phyloP scores from a whole-genome alignment of 1,140 invertebrate species.

The Pseudomyrmex sp. region DNA sequence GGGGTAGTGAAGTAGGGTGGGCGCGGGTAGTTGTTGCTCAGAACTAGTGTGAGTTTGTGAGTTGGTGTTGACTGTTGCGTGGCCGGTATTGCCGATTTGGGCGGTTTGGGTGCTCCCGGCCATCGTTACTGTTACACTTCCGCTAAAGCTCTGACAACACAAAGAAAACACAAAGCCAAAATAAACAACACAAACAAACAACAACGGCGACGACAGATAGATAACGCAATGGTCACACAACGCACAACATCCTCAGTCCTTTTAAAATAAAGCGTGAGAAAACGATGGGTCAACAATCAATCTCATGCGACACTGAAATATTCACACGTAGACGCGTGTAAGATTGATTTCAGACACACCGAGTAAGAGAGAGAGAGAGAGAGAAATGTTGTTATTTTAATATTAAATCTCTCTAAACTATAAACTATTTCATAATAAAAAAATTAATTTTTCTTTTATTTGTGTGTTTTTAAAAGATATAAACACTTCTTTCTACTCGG shows the following conservation, averaged over 20 bases:
- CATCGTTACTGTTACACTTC: conserved; percentile 89
- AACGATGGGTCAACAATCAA: conserved; percentile 78
- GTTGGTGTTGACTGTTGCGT: conserved; percentile 86
- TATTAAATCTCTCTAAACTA: neutral
- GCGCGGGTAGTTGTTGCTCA: conserved; percentile 85
- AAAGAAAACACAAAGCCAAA: conserved; percentile 86
- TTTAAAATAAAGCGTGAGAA: conserved; percentile 71
- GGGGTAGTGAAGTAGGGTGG: conserved; percentile 89
- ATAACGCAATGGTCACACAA: conserved; percentile 76
- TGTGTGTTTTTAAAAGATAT: no score
- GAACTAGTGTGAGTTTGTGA: conserved; percentile 86
- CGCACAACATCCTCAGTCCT: conserved; percentile 73
- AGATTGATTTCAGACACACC: conserved; percentile 54
- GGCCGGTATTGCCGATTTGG: conserved; percentile 86
- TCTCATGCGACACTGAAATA: conserved; percentile 84
- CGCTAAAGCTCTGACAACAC: conserved; percentile 91
- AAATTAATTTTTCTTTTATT: no score
- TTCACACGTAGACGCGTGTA: conserved; percentile 78
- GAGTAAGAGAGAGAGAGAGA: conserved; percentile 38
- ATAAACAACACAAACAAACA: conserved; percentile 85
- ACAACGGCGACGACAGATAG: conserved; percentile 75
- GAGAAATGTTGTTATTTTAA: neutral
- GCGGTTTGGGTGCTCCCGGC: conserved; percentile 91
- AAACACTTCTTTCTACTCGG: conserved; percentile 43
- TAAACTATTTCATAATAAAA: neutral